Evolutionary conservation across 2,113 vertebrate species (phyloP), one percentile per base, ranked within the genome.

Genomic region (Actenoides lindsayi): DNA sequence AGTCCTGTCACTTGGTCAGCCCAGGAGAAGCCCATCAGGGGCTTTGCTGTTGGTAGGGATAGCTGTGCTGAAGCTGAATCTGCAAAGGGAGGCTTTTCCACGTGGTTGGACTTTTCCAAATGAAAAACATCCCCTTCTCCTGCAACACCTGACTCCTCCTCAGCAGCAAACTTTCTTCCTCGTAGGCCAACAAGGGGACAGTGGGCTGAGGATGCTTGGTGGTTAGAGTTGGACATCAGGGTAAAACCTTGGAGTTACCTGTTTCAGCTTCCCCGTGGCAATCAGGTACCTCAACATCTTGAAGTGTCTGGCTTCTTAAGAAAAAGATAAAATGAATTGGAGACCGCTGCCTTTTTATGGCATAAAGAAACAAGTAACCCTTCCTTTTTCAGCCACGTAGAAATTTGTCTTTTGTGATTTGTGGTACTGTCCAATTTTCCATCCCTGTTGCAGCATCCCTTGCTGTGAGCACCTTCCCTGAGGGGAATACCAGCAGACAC

Each of bases 351-450:
- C 6, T 19, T 63, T 25, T 89, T 37, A 28, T 1, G 19, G 17
- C 19, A 6, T 17, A 63, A 79, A 48, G 25, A 71, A 71, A 2
- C 20, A 71, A 56, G 20, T 46, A 56, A 53, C 19, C 16, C 11
- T 25, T 46, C 24, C 12, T 62, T 67, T 46, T 18, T 2, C 71
- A 89, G 33, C 24, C 24, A 3, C 0, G 0, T 46, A 74, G 46
- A 63, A 67, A 51, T 73, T 15, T 44, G 8, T 28, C 16, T 67
- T 56, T 19, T 31, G 14, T 48, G 19, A 18, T 27, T 14, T 68
- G 23, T 56, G 46, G 5, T 35, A 57, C 25, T 37, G 46, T 6
- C 87, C 17, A 33, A 1, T 9, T 59, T 23, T 6, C 11, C 11
- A 51, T 60, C 25, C 1, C 0, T 19, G 8, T 6, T 28, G 10